Evolutionary conservation across 2,113 vertebrate genomes (phyloP), one percentile per base, ranked within the genome.

Genomic region (Phycodurus eques): DNA sequence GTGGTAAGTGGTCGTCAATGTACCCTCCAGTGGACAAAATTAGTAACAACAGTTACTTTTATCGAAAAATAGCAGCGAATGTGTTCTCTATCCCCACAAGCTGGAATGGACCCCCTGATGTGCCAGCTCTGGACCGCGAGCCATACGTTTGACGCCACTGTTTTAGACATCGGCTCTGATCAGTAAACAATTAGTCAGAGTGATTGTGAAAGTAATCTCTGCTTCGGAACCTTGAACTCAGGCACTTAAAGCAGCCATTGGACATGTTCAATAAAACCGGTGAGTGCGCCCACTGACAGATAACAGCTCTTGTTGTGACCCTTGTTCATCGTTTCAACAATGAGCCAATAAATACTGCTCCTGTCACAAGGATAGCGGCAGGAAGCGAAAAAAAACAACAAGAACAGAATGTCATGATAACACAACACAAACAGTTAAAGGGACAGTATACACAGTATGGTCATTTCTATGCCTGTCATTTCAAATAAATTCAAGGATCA

Each of bases 141-240:
- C 35, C 35, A 39, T 39, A 39, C 2, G 35, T 39, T 39, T 39
- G 35, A 39, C 6, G 35, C 35, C 35, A 39, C 35, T 39, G 35
- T 39, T 39, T 6, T 39, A 39, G 35, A 82, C 80, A 88, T 88
- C 88, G 87, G 78, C 54, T 57, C 67, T 78, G 71, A 85, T 70
- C 67, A 79, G 70, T 74, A 87, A 87, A 85, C 77, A 83, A 77
- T 66, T 70, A 64, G 57, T 57, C 63, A 62, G 17, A 13, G 62
- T 51, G 73, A 85, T 85, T 89, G 75, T 62, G 67, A 62, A 87
- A 88, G 73, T 47, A n/a, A 9, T 5, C 67, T 47, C 39, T 63
- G 27, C 4, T 27, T 64, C 46, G 76, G 62, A 86, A 78, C 82
- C 72, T 87, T 89, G 77, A 86, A 83, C 22, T 51, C 43, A 2